phyloP scores from a whole-genome alignment of 2,888 invertebrate genomes.

The Euphydryas editha region DNA sequence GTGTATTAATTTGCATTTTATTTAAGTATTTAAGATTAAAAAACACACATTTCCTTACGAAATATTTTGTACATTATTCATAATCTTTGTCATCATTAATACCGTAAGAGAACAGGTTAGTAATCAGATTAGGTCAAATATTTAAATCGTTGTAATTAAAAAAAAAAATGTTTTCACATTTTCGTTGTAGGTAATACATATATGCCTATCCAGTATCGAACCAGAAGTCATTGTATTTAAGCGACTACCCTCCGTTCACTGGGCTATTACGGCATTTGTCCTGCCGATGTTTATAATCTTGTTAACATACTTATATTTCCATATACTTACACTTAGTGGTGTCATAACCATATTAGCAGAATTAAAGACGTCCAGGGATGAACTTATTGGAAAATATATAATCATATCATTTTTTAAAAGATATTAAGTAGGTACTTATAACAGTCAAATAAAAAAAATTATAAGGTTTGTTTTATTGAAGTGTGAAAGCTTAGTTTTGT shows the following conservation, averaged over 20 bases:
- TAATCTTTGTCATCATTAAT: too few species aligned
- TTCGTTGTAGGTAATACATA: not conserved
- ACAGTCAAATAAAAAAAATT: not conserved
- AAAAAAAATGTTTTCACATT: too few species aligned
- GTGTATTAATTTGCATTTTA: too few species aligned
- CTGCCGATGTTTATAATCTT: conserved; percentile 57
- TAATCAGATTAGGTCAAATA: not conserved
- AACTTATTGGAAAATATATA: conserved; percentile 35
- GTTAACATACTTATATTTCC: conserved; percentile 59
- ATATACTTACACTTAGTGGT: conserved; percentile 59
- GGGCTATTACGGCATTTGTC: conserved; percentile 1
- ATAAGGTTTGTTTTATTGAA: too few species aligned
- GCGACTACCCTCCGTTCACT: not conserved
- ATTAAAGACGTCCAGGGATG: conserved; percentile 60
- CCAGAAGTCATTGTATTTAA: not conserved
- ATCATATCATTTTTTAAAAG: not conserved
- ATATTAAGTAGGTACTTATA: not conserved
- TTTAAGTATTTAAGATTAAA: too few species aligned
- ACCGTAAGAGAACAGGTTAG: not conserved
- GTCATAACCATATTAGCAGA: conserved; percentile 70
- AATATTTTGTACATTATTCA: too few species aligned
- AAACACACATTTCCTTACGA: too few species aligned
- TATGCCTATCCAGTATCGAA: not conserved
- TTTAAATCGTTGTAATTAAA: too few species aligned
- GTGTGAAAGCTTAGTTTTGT: too few species aligned